Conservation (phyloP, 2,797 vertebrate species). For the Falco novaeseelandiae region DNA sequence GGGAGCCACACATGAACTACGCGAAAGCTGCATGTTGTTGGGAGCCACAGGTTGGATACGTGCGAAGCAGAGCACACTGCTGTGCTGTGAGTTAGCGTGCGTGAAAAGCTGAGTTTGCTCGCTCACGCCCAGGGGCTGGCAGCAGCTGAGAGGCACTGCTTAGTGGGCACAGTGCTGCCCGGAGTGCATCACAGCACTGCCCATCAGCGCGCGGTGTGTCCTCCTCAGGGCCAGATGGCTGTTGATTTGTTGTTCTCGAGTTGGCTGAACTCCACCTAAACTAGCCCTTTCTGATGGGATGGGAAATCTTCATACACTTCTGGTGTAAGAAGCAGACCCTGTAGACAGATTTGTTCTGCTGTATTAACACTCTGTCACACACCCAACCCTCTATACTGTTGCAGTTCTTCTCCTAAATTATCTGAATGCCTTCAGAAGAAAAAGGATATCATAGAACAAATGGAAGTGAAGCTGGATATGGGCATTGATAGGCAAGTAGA, state of each 20-base stretch:
- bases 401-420: conserved; percentile 95
- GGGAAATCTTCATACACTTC: not conserved
- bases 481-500: conserved; percentile 92
- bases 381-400: not conserved
- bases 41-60: not conserved
- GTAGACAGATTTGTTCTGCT: not conserved
- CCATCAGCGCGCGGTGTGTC: not conserved
- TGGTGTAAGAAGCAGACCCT: not conserved
- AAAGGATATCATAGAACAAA: conserved; percentile 98
- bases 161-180: not conserved
- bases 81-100: not conserved
- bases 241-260: not conserved
- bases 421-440: conserved; percentile 99
- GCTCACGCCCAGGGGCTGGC: not conserved
- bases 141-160: not conserved
- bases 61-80: not conserved
- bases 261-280: not conserved
- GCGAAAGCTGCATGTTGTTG: rapidly evolving
- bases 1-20: not conserved
- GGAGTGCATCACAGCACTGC: rapidly evolving
- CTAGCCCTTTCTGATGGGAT: not conserved
- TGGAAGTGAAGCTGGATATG: conserved; percentile 98
- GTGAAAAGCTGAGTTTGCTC: not conserved
- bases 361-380: not conserved
- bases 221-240: not conserved